Evolutionary conservation across 2,113 vertebrate species (phyloP).

Genomic region (Pygoscelis antarcticus): DNA sequence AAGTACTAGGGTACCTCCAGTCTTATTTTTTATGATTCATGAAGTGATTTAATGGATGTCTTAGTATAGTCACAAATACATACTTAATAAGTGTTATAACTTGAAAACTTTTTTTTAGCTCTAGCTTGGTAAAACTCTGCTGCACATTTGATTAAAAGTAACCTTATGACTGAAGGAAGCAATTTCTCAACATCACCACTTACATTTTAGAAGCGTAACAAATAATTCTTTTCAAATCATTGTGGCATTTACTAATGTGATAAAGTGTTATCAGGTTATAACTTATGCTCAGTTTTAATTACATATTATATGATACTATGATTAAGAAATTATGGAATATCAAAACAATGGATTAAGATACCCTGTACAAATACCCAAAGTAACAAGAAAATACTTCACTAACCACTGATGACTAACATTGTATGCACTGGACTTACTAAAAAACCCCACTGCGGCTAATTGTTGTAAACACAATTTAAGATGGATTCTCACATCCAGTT

Average conservation of each 20-base stretch:
- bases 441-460: not conserved
- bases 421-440: not conserved
- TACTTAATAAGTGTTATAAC: not conserved
- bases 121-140: not conserved
- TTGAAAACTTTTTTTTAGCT: not conserved
- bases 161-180: not conserved
- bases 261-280: not conserved
- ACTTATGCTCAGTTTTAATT: not conserved
- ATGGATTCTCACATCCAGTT: not conserved
- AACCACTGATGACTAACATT: not conserved
- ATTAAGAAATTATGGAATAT: not conserved
- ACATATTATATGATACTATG: not conserved
- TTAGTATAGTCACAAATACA: not conserved
- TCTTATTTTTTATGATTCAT: not conserved
- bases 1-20: not conserved
- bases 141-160: not conserved
- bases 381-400: not conserved
- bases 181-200: not conserved
- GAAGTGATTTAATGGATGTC: not conserved
- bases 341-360: not conserved
- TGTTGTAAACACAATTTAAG: not conserved
- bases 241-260: not conserved
- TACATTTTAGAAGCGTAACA: not conserved
- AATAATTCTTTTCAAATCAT: not conserved
- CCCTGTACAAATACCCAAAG: not conserved